Evolutionary conservation across 2,113 vertebrate genomes (phyloP).

Genomic region (Polypterus senegalus): DNA sequence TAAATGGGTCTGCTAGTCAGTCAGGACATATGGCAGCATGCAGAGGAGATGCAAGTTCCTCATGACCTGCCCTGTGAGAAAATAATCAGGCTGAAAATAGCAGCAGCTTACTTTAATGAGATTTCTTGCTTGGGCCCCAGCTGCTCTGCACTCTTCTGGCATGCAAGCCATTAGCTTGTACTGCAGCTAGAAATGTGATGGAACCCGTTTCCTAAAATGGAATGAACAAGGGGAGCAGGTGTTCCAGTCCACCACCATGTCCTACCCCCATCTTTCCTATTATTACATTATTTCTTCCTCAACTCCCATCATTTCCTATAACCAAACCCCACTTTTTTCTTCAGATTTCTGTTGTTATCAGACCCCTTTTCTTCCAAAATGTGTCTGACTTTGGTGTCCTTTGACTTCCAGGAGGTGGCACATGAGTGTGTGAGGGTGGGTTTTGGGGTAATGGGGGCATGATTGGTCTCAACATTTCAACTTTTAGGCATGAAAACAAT

Average conservation of each 20-base stretch:
- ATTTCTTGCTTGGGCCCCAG: conserved; percentile 66
- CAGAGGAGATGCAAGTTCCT: conserved; percentile 36
- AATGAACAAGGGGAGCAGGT: conserved; percentile 35
- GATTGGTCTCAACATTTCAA: too few relatives aligned
- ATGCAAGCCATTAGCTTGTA: conserved; percentile 50
- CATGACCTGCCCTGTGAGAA: conserved; percentile 60
- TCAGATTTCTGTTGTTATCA: conserved; percentile 6
- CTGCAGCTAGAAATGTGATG: conserved; percentile 47
- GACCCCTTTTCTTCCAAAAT: too few relatives aligned
- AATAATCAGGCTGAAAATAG: conserved; percentile 75
- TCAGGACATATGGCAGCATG: too few relatives aligned
- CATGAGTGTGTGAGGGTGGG: background rate
- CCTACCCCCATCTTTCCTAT: background rate
- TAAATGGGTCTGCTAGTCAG: conserved; percentile 5
- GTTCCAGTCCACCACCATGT: conserved; percentile 18
- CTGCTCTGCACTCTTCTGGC: conserved; percentile 43
- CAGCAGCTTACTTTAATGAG: conserved; percentile 76
- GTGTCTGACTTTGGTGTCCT: too few relatives aligned
- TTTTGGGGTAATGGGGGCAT: too few relatives aligned
- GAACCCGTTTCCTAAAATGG: conserved; percentile 48
- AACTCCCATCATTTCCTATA: conserved; percentile 11
- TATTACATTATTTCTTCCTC: too few relatives aligned
- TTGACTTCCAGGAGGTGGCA: too few relatives aligned
- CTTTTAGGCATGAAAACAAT: too few relatives aligned
- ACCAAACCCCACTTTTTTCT: conserved; percentile 10